A percentile compares a stretch with the other conserved stretches of the same genome.
Conservation (phyloP, 2,113 vertebrate species). For the Atrichornis clamosus region DNA sequence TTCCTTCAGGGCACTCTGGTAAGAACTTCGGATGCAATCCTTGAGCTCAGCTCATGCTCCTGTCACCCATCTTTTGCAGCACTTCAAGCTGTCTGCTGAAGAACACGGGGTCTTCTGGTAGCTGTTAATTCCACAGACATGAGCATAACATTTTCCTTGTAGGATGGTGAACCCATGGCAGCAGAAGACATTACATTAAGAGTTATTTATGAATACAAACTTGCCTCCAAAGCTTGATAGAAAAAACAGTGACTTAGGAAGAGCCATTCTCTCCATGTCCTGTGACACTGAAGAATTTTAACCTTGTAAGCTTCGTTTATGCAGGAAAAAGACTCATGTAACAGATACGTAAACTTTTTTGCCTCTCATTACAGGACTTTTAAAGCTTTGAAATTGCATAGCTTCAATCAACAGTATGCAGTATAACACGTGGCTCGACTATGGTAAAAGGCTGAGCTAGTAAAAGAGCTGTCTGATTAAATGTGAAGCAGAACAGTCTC, state of each 20-base stretch:
- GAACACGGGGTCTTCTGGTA: not conserved
- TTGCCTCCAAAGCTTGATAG: not conserved
- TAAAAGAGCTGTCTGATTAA: not conserved
- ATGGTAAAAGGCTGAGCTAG: not conserved
- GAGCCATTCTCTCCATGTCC: not conserved
- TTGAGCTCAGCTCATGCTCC: not conserved
- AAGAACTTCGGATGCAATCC: not conserved
- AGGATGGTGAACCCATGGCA: not conserved
- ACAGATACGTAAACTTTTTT: not conserved
- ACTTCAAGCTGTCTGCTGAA: not conserved
- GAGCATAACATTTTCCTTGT: not conserved
- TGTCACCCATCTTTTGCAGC: not conserved
- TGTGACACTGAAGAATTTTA: not conserved
- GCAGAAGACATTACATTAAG: not conserved
- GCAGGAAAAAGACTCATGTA: not conserved
- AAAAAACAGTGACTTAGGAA: not conserved
- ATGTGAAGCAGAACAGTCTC: not conserved
- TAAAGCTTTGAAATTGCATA: not conserved
- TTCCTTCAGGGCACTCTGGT: not conserved
- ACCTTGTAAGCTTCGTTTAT: not conserved
- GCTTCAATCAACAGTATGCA: not conserved
- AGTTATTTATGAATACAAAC: not conserved
- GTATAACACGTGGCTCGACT: not conserved
- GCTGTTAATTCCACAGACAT: not conserved
- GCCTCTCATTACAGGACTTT: not conserved